Evolutionary conservation across 2,888 invertebrate species (phyloP).

Genomic region (Mantis religiosa): DNA sequence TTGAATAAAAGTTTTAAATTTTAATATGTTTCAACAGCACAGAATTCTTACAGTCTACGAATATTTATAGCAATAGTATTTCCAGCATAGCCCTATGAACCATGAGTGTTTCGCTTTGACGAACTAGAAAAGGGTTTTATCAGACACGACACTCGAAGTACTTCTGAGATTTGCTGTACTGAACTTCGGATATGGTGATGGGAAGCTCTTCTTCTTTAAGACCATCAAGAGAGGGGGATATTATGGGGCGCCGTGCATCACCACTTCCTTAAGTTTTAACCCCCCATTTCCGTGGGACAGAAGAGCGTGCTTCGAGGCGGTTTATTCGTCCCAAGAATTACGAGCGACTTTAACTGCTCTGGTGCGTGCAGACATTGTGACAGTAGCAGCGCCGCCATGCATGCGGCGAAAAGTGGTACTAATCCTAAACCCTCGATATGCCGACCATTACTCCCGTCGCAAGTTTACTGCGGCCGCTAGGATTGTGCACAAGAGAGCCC

Average conservation of each 20-base stretch:
- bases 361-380: background rate
- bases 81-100: too few species aligned
- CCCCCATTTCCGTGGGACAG: slow-evolving; percentile 1
- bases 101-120: too few species aligned
- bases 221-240: background rate
- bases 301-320: slow-evolving; percentile 1
- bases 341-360: slow-evolving; percentile 6
- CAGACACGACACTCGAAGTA: too few species aligned
- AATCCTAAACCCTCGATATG: background rate
- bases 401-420: slow-evolving; percentile 3
- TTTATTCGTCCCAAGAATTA: slow-evolving; percentile 11
- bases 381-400: background rate
- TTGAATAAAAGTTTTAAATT: too few species aligned
- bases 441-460: background rate
- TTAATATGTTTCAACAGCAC: too few species aligned
- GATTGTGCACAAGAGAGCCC: background rate
- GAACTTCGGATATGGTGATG: background rate
- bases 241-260: background rate
- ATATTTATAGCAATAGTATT: too few species aligned
- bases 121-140: too few species aligned
- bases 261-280: slow-evolving; percentile 9
- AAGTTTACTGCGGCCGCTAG: background rate
- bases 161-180: background rate
- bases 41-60: too few species aligned
- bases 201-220: background rate